These are phyloP conservation scores for Lycocerus yunnanus DNA, from an alignment of 2,888 invertebrate genomes.

Conservation along the genomic window DNA sequence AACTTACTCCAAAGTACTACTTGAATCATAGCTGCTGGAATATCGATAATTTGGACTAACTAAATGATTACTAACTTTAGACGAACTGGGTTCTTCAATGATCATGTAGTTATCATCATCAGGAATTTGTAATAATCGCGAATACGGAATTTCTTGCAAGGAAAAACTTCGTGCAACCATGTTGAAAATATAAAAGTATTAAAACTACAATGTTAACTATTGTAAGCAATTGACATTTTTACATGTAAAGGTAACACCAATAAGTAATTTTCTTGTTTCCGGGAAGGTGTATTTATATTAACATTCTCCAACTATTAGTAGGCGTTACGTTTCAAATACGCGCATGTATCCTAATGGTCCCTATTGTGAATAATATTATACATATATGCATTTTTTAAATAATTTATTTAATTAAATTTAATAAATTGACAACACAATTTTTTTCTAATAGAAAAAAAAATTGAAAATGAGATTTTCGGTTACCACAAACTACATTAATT, in stretches of 20 bases:
- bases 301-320: constrained; percentile 27
- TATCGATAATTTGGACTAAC: constrained; percentile 46
- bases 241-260: constrained; percentile 27
- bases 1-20: constrained; percentile 53
- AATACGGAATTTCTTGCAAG: constrained; percentile 53
- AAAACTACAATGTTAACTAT: neutral
- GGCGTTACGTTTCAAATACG: constrained; percentile 22
- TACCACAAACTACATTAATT: too few species aligned
- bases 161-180: constrained; percentile 55
- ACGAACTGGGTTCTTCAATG: constrained; percentile 52
- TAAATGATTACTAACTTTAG: constrained; percentile 44
- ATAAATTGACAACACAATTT: neutral
- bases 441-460: too few species aligned
- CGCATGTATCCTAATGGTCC: constrained; percentile 21
- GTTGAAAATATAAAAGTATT: constrained; percentile 3
- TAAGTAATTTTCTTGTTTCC: constrained; percentile 34
- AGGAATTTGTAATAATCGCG: constrained; percentile 53
- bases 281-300: constrained; percentile 33
- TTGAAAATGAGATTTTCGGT: too few species aligned
- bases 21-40: constrained; percentile 50
- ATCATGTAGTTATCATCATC: constrained; percentile 54
- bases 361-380: neutral
- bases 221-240: constrained; percentile 6
- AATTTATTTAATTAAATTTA: neutral
- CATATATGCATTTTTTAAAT: neutral